These are phyloP conservation scores for Esox lucius DNA, from an alignment of 2,797 vertebrate species.

Conservation along the genomic window DNA sequence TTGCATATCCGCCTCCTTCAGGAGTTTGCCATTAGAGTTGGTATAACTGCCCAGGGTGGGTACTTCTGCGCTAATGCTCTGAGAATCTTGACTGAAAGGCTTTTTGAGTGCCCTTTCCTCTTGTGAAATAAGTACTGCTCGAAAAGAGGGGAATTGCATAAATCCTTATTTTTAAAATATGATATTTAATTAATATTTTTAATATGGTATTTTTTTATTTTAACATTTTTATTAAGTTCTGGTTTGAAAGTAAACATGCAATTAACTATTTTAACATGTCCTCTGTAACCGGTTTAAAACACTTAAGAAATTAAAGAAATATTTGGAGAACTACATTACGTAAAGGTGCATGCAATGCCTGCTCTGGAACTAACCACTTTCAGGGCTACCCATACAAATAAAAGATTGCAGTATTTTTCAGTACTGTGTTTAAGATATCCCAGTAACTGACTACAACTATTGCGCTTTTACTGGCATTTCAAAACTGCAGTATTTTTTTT, in stretches of 20 bases:
- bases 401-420: too few species aligned
- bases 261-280: background rate
- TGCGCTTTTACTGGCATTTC: too few species aligned
- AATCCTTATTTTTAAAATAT: conserved; percentile 20
- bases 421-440: too few species aligned
- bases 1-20: conserved; percentile 51
- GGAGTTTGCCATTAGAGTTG: conserved; percentile 48
- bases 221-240: background rate
- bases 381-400: too few species aligned
- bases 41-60: conserved; percentile 61
- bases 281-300: background rate
- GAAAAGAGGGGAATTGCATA: background rate
- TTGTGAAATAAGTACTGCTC: conserved; percentile 11
- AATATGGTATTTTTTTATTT: too few species aligned
- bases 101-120: conserved; percentile 16
- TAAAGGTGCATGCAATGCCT: too few species aligned
- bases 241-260: too few species aligned
- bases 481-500: too few species aligned
- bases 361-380: too few species aligned
- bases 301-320: background rate
- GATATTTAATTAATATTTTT: too few species aligned
- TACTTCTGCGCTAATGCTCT: conserved; percentile 36
- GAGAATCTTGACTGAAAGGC: conserved; percentile 52
- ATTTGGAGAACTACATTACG: too few species aligned
- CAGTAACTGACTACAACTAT: too few species aligned